These are phyloP conservation scores for Tretioscincus oriximinensis DNA, from an alignment of 2,113 vertebrate species.

Conservation along the genomic window DNA sequence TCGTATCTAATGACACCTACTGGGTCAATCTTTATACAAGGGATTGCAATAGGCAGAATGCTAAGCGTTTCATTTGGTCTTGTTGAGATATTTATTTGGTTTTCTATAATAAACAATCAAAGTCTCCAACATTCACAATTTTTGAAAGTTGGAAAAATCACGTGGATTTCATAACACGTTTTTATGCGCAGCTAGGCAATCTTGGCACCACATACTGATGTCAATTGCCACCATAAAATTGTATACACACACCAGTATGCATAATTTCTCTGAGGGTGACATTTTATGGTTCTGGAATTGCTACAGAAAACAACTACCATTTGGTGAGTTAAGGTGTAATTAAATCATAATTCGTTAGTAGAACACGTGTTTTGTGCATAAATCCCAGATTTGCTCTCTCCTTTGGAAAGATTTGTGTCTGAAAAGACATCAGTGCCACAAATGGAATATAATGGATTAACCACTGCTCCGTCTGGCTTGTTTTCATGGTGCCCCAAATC, in stretches of 20 bases:
- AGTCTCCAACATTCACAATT: rapidly evolving
- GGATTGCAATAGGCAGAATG: not conserved
- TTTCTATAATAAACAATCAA: not conserved
- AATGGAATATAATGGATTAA: too few species aligned
- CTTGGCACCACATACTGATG: not conserved
- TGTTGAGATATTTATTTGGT: not conserved
- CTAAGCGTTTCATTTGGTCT: not conserved
- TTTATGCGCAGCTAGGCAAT: not conserved
- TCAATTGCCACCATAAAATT: not conserved
- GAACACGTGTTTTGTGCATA: too few species aligned
- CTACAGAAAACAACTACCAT: not conserved
- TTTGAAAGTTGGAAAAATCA: not conserved
- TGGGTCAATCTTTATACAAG: too few species aligned
- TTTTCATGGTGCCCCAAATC: too few species aligned
- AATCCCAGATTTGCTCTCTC: too few species aligned
- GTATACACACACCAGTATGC: not conserved
- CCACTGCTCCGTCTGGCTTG: too few species aligned
- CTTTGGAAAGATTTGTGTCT: too few species aligned
- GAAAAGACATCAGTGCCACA: too few species aligned
- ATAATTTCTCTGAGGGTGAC: too few species aligned
- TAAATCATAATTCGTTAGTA: too few species aligned
- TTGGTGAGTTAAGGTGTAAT: not conserved
- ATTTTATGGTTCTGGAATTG: not conserved
- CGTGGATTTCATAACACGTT: not conserved
- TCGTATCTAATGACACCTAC: not conserved